phyloP scores from a whole-genome alignment of 1,140 invertebrate genomes.

The Cryptotermes secundus region DNA sequence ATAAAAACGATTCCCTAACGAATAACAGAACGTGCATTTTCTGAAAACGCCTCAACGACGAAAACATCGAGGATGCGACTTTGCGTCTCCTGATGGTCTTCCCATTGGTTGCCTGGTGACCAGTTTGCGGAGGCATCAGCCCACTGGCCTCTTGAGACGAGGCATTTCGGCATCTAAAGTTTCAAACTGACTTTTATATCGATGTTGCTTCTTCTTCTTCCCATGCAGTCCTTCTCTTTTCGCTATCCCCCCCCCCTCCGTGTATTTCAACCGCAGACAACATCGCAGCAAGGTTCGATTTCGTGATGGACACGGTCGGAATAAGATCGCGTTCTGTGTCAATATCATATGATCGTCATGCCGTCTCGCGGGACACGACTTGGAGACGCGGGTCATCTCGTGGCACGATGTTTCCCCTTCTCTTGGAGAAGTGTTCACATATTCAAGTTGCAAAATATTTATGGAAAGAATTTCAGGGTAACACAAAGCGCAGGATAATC shows the following conservation, averaged over 20 bases:
- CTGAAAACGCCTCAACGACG: neutral
- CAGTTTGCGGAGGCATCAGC: neutral
- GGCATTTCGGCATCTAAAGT: slow-evolving; percentile 1
- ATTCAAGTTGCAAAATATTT: slow-evolving; percentile 29
- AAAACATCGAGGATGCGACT: neutral
- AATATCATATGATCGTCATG: neutral
- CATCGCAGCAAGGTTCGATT: slow-evolving; percentile 3
- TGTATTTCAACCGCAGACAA: neutral
- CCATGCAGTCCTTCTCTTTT: neutral
- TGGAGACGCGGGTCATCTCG: slow-evolving; percentile 24
- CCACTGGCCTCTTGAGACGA: neutral
- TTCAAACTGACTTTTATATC: slow-evolving; percentile 20
- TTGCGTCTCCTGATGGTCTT: slow-evolving; percentile 14
- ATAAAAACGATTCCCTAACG: slow-evolving; percentile 29
- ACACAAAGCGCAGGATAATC: neutral
- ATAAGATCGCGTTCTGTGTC: slow-evolving; percentile 17
- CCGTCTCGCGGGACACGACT: neutral
- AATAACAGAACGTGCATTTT: slow-evolving; percentile 17
- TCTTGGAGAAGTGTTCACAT: slow-evolving; percentile 17
- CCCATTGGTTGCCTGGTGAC: slow-evolving; percentile 16
- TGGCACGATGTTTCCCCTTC: slow-evolving; percentile 14
- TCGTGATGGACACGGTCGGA: slow-evolving; percentile 29
- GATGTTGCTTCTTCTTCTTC: neutral
- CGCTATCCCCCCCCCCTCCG: neutral
- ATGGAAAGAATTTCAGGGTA: neutral